Evolutionary conservation across 1,140 invertebrate species (phyloP).

Genomic region (Brachionus koreanus): DNA sequence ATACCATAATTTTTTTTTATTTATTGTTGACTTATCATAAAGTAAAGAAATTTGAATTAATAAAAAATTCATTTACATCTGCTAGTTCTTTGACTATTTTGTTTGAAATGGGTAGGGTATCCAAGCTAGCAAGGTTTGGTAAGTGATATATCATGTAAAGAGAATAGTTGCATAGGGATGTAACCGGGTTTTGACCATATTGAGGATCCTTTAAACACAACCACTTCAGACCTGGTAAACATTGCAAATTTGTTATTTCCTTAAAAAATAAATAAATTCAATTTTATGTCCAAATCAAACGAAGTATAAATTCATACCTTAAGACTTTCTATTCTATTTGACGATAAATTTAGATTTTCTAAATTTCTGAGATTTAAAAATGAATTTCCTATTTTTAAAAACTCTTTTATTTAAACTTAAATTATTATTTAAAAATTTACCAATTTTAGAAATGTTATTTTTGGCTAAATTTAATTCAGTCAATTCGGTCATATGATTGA

Average conservation of each 20-base stretch:
- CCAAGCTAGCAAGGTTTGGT: slow-evolving; percentile 51
- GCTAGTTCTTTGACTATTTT: slow-evolving; percentile 54
- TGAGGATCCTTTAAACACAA: slow-evolving; percentile 54
- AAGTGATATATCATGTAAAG: slow-evolving; percentile 56
- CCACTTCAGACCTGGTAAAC: slow-evolving; percentile 49
- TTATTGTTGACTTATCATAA: slow-evolving; percentile 49
- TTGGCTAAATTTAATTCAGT: slow-evolving; percentile 56
- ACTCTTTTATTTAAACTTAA: not conserved
- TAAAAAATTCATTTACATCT: slow-evolving; percentile 49
- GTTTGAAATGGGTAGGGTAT: slow-evolving; percentile 52
- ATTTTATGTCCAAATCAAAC: not conserved
- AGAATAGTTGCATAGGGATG: slow-evolving; percentile 56
- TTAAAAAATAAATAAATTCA: slow-evolving; percentile 43
- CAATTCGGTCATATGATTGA: slow-evolving; percentile 47
- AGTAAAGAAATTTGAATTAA: not conserved
- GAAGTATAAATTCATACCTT: slow-evolving; percentile 48
- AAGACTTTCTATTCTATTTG: slow-evolving; percentile 53
- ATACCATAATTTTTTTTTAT: slow-evolving; percentile 59
- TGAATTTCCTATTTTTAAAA: slow-evolving; percentile 50
- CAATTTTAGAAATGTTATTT: slow-evolving; percentile 56
- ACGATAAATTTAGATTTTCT: slow-evolving; percentile 55
- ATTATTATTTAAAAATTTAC: slow-evolving; percentile 47
- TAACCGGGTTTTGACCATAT: slow-evolving; percentile 52
- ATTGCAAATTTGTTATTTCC: slow-evolving; percentile 54
- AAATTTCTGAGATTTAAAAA: slow-evolving; percentile 50